These are phyloP conservation scores for Sakesphorus luctuosus DNA, from an alignment of 2,113 vertebrate genomes.

Conservation along the genomic window DNA sequence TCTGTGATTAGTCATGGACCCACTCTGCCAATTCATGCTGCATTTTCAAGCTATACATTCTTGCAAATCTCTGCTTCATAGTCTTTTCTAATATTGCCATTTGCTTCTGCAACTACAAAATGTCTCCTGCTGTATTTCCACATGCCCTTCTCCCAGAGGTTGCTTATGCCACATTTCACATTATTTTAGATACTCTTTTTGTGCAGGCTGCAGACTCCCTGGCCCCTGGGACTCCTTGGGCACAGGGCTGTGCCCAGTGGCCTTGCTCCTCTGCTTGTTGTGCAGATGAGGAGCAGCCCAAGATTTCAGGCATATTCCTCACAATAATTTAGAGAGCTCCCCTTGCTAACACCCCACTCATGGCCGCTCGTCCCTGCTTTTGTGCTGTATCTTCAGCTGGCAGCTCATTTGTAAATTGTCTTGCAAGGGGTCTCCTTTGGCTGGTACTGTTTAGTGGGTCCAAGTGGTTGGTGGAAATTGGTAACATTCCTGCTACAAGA, in stretches of 20 bases:
- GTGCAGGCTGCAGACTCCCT: accelerated
- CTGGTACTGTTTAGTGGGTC: background rate
- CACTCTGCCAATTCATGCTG: background rate
- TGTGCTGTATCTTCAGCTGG: background rate
- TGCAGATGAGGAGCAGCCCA: background rate
- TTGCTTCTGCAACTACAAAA: background rate
- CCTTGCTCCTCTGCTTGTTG: background rate
- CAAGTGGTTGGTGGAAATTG: background rate
- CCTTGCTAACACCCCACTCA: background rate
- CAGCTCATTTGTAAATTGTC: background rate
- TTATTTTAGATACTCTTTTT: background rate
- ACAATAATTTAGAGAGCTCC: background rate
- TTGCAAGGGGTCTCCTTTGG: background rate
- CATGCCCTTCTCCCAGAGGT: background rate
- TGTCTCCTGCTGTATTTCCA: background rate
- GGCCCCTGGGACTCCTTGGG: accelerated
- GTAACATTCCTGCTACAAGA: background rate
- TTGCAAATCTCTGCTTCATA: background rate
- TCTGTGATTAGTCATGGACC: conserved; percentile 1
- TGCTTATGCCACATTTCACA: background rate
- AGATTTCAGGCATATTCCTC: background rate
- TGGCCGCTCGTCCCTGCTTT: background rate
- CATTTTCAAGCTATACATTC: conserved; percentile 22
- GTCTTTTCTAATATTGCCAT: background rate
- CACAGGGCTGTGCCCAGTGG: background rate